These are phyloP conservation scores for Cancer borealis DNA, from an alignment of 2,888 invertebrate species.

Conservation along the genomic window DNA sequence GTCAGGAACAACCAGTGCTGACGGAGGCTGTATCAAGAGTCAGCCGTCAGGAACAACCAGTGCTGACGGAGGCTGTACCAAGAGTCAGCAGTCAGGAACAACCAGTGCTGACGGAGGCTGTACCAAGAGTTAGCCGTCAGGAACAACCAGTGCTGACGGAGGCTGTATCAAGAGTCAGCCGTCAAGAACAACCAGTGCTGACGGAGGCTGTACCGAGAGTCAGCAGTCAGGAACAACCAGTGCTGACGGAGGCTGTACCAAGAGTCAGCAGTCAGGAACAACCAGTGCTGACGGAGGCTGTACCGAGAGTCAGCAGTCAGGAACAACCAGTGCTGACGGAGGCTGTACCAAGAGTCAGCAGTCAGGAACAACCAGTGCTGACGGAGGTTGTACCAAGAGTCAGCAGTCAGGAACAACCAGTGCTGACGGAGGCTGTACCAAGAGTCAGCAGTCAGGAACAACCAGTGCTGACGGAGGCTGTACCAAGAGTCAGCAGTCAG, in stretches of 20 bases:
- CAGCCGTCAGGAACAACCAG: too few species aligned
- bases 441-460: neutral
- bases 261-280: neutral
- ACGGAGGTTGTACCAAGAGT: neutral
- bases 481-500: neutral
- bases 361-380: neutral
- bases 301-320: neutral
- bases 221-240: neutral
- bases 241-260: neutral
- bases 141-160: too few species aligned
- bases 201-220: neutral
- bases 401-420: neutral
- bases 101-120: too few species aligned
- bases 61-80: too few species aligned
- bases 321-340: neutral
- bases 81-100: too few species aligned
- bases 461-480: constrained; percentile 1
- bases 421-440: neutral
- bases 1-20: too few species aligned
- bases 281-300: neutral
- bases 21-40: too few species aligned
- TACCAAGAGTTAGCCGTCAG: too few species aligned
- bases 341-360: neutral
- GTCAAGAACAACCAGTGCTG: too few species aligned
- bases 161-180: too few species aligned